Percentiles rank a stretch among this genome's conserved stretches.
These are phyloP conservation scores for Thalassaphorura encarpata DNA, from an alignment of 1,140 invertebrate genomes.

Conservation along the genomic window DNA sequence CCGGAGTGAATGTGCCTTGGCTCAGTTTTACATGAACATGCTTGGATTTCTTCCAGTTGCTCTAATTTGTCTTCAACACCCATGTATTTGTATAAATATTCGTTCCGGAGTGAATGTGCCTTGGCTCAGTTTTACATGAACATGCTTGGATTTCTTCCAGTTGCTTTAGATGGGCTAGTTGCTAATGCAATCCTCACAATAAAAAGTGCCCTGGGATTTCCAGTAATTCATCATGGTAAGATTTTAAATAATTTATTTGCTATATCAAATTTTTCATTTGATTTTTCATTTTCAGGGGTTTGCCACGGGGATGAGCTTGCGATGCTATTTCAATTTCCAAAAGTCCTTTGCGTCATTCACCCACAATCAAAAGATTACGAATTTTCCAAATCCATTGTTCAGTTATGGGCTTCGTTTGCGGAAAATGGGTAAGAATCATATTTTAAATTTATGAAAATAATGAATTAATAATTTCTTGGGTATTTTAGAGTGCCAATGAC, in stretches of 20 bases:
- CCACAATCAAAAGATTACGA: neutral
- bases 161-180: neutral
- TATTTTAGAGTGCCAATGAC: neutral
- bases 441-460: neutral
- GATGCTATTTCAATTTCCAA: constrained; percentile 4
- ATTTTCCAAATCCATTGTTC: constrained; percentile 1
- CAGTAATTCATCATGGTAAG: too few species aligned
- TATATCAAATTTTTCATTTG: too few species aligned
- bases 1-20: neutral
- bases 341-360: neutral
- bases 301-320: neutral
- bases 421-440: constrained; percentile 2
- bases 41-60: neutral
- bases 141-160: neutral
- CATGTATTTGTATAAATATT: neutral
- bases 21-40: constrained; percentile 3
- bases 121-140: neutral
- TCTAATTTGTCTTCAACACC: neutral
- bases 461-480: neutral
- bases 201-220: too few species aligned
- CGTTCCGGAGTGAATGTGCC: neutral
- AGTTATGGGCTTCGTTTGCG: constrained; percentile 1
- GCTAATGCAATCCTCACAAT: too few species aligned
- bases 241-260: too few species aligned
- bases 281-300: too few species aligned